These are phyloP conservation scores for Crotalus helleri DNA, from an alignment of 2,113 vertebrate genomes.

Conservation along the genomic window DNA sequence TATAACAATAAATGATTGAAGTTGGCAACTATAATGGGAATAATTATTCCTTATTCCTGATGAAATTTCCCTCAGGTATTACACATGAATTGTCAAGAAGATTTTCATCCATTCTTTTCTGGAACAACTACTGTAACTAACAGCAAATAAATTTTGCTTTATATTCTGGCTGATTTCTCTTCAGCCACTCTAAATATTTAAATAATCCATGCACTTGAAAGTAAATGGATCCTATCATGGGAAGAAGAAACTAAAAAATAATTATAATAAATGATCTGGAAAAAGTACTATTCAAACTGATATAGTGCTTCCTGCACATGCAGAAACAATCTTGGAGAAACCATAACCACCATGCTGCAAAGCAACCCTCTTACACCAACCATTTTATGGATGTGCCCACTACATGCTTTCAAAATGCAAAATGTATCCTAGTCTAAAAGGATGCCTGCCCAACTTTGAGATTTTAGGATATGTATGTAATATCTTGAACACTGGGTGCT, in stretches of 20 bases:
- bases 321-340: neutral
- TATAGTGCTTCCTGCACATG: neutral
- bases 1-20: conserved; percentile 48
- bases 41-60: conserved; percentile 42
- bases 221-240: conserved; percentile 43
- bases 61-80: conserved; percentile 54
- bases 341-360: neutral
- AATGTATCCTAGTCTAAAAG: no score
- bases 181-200: neutral
- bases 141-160: conserved; percentile 60
- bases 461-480: neutral
- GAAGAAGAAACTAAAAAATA: conserved; percentile 31
- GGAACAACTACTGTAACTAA: conserved; percentile 63
- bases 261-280: conserved; percentile 16
- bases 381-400: no score
- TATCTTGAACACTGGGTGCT: no score
- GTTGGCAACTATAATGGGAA: conserved; percentile 37
- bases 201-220: conserved; percentile 44
- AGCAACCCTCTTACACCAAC: neutral
- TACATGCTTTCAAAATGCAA: no score
- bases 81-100: conserved; percentile 42
- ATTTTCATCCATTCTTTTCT: conserved; percentile 62
- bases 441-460: no score
- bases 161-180: conserved; percentile 39
- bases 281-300: conserved; percentile 28